Base-by-base conservation (phyloP, 2,113 vertebrate species). In the Paramormyrops kingsleyae region DNA sequence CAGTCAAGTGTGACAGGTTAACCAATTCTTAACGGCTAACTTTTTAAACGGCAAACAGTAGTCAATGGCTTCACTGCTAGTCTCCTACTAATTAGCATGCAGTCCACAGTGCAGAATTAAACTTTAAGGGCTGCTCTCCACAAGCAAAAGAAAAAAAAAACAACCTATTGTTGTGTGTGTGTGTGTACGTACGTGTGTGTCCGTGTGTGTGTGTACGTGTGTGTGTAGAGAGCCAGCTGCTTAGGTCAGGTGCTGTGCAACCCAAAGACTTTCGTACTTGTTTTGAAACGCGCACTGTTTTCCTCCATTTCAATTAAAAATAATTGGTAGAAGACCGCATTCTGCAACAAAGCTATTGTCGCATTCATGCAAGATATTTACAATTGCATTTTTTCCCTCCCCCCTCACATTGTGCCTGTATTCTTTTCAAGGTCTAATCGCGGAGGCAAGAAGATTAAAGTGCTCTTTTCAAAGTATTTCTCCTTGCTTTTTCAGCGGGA, bases 341-440 rank as follows among this genome's bases (percentile, higher is more conserved):
- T 88, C 52, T 56, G 50, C 49, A 80, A 90, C 87, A 83, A 90
- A 88, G 70, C 87, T 44, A 88, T 88, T 88, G 89, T 90, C 24
- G 53, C 90, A 90, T 84, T 90, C 70, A 88, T 83, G 88, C 84
- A 88, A 90, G 42, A 50, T 83, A 88, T 88, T 88, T 88, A 83
- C 87, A 88, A 88, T 49, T 17, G n/a, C 87, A 35, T 83, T 50
- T n/a, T 8, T 0, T 8, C 46, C 46, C 21, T n/a, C 62, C 42
- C 47, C 53, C 39, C 44, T 4, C 80, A 10, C 21, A 49, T 47
- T 83, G 39, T 46, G 27, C 47, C 87, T 47, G 42, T 88, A 87
- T 83, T 88, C 74, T 70, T 90, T 90, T 90, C 74, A 90, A 90
- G 87, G 90, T 84, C 84, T 87, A 90, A 59, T 84, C 74, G 42